Base-by-base conservation (phyloP, 2,797 vertebrate genomes). In the Molossus alvarezi region DNA sequence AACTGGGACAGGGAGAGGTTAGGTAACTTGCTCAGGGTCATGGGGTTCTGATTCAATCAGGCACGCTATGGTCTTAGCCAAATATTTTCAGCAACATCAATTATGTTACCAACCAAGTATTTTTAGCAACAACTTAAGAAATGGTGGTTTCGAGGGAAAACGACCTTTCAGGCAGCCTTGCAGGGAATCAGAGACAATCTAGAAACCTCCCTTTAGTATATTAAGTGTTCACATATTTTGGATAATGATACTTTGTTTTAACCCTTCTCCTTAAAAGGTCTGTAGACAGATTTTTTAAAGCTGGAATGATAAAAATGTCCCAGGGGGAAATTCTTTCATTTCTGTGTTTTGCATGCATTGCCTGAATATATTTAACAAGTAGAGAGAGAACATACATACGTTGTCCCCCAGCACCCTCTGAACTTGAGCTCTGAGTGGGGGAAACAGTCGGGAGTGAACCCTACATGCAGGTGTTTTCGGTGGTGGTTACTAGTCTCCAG, bases 311-410 rank as follows among this genome's bases (percentile, higher is more conserved):
- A 94, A 65, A 25, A 37, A 67, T 41, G 86, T 90, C 65, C 25
- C 82, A 89, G 1, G 33, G 53, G 48, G 27, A 86, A 15, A 73
- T 95, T 95, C 18, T 87, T 91, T 17, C 41, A 33, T 80, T 92
- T 95, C 48, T 71, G 15, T 75, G 0, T 58, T 80, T 97, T 88
- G 57, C 0, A 9, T 96, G 75, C 90, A 88, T 94, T 88, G 91
- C 71, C 64, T 75, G 21, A 64, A 60, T 20, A 93, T 85, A 95
- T 94, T 98, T 93, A 91, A 94, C 58, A 83, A 82, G 53, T 65
- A 23, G 92, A 5, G 65, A 51, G 80, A 90, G 85, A 60, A 1
- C 72, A 96, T 69, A 1, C 72, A 96, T 69, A 80, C 57, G 72
- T 72, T 82, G 15, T 91, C 11, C 29, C 93, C 92, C 92, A 97